These are phyloP conservation scores for Scylla paramamosain DNA, from an alignment of 1,140 invertebrate genomes.

Conservation along the genomic window DNA sequence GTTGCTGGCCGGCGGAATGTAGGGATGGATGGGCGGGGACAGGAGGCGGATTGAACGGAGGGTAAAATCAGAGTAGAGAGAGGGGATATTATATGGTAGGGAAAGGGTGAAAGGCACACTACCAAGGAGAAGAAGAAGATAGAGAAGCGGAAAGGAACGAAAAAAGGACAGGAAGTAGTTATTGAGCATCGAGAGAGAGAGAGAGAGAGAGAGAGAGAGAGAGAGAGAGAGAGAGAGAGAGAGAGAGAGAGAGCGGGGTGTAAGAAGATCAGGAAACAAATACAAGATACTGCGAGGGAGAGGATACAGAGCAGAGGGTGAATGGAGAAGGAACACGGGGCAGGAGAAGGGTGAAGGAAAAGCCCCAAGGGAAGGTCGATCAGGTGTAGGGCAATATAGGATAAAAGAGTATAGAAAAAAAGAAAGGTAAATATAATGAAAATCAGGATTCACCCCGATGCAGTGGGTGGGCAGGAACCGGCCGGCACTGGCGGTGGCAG, in stretches of 20 bases:
- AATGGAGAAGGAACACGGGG: background rate
- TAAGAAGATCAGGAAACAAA: background rate
- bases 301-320: background rate
- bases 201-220: background rate
- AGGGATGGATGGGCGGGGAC: background rate
- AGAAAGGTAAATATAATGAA: too few species aligned
- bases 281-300: background rate
- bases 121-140: background rate
- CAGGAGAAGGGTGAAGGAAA: background rate
- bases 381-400: background rate
- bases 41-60: background rate
- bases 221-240: background rate
- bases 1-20: background rate
- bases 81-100: background rate
- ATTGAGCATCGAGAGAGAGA: background rate
- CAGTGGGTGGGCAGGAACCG: too few species aligned
- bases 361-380: background rate
- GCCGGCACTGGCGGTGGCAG: too few species aligned
- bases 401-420: background rate
- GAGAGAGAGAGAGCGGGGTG: background rate
- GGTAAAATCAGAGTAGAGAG: background rate
- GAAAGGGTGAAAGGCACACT: background rate
- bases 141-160: background rate
- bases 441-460: too few species aligned
- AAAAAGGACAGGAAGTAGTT: background rate